Percentiles rank a stretch among this genome's conserved stretches.
Conservation (phyloP, 2,888 invertebrate species). For the Drosophila mettleri region DNA sequence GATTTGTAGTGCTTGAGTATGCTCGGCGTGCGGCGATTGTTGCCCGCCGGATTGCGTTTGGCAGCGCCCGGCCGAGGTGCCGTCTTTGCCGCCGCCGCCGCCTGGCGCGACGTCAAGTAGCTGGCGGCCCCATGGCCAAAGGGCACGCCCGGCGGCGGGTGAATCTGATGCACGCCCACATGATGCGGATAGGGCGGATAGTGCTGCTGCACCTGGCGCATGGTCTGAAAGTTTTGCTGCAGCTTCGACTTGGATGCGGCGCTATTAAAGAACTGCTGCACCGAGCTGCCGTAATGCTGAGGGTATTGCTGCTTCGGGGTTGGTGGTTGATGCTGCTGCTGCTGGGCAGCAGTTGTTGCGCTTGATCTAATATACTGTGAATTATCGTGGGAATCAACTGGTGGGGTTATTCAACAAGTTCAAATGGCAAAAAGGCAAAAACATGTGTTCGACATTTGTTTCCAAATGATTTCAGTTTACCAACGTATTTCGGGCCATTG, state of each 20-base stretch:
- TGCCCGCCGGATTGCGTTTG: constrained; percentile 80
- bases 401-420: constrained; percentile 64
- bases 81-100: constrained; percentile 36
- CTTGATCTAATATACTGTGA: constrained; percentile 72
- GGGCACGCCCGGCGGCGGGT: constrained; percentile 81
- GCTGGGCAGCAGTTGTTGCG: background rate
- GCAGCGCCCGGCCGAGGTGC: constrained; percentile 53
- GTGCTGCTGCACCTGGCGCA: constrained; percentile 85
- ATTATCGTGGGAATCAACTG: constrained; percentile 76
- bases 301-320: constrained; percentile 26
- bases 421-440: constrained; percentile 17
- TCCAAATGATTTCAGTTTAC: constrained; percentile 47
- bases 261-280: constrained; percentile 84
- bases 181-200: constrained; percentile 85
- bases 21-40: constrained; percentile 85
- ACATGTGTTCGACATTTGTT: background rate
- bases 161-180: constrained; percentile 84
- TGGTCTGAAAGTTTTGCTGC: constrained; percentile 85
- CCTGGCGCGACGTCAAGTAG: constrained; percentile 3
- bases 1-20: constrained; percentile 90
- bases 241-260: constrained; percentile 85
- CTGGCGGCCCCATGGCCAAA: constrained; percentile 48
- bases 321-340: constrained; percentile 31
- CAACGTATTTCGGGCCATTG: constrained; percentile 49
- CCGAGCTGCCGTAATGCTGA: constrained; percentile 26